These are phyloP conservation scores for Pheosia gnoma DNA, from an alignment of 2,888 invertebrate species.

Conservation along the genomic window DNA sequence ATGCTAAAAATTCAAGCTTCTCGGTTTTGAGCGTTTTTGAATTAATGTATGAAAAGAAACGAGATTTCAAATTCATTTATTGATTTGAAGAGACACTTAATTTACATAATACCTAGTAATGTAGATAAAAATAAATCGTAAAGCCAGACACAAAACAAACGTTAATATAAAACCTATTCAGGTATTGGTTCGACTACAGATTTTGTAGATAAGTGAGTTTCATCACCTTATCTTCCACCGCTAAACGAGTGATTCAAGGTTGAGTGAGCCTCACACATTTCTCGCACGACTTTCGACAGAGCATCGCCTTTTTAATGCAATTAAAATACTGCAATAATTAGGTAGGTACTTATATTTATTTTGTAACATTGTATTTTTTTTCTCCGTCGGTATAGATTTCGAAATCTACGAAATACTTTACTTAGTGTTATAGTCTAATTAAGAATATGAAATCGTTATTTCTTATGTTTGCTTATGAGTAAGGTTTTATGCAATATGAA, in stretches of 20 bases:
- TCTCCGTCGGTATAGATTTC: too few relatives aligned
- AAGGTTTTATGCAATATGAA: not conserved
- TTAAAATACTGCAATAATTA: not conserved
- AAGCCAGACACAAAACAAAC: too few relatives aligned
- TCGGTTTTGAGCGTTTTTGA: too few relatives aligned
- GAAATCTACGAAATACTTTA: not conserved
- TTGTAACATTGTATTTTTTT: not conserved
- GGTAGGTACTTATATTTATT: not conserved
- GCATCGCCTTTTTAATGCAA: slow-evolving; percentile 2
- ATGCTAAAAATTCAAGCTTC: too few relatives aligned
- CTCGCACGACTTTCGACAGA: not conserved
- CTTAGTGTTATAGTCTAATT: not conserved
- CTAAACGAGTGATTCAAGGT: not conserved
- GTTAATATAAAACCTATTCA: too few relatives aligned
- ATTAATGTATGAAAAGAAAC: too few relatives aligned
- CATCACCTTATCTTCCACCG: too few relatives aligned
- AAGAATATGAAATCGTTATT: not conserved
- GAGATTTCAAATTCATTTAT: too few relatives aligned
- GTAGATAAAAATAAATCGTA: too few relatives aligned
- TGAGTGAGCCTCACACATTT: not conserved
- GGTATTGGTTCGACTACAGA: too few relatives aligned
- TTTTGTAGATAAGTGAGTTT: not conserved
- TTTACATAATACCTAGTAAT: too few relatives aligned
- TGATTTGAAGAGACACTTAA: too few relatives aligned
- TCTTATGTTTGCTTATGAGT: not conserved